A percentile compares a stretch with the other conserved stretches of the same genome.
Evolutionary conservation across 2,797 vertebrate genomes (phyloP).

Genomic region (Pampus argenteus): DNA sequence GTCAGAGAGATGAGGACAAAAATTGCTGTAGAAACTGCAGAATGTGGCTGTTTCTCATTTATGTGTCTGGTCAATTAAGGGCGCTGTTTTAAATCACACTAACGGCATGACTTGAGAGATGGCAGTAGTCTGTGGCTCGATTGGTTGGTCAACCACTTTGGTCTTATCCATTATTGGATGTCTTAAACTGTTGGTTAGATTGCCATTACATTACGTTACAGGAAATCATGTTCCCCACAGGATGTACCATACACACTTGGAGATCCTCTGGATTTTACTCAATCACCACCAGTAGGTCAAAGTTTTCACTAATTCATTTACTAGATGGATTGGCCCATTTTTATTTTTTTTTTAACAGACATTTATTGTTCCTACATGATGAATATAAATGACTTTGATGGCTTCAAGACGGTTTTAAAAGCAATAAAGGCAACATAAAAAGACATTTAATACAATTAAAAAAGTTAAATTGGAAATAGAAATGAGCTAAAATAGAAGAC

Average conservation of each 20-base stretch:
- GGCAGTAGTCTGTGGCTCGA: neutral
- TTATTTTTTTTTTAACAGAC: too few relatives aligned
- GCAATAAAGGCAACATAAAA: too few relatives aligned
- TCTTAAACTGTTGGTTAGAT: neutral
- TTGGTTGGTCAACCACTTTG: too few relatives aligned
- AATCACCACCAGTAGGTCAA: too few relatives aligned
- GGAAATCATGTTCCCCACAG: neutral
- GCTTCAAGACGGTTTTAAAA: too few relatives aligned
- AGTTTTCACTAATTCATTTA: neutral
- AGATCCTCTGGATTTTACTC: neutral
- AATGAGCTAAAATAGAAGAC: too few relatives aligned
- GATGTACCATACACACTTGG: neutral
- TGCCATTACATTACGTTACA: neutral
- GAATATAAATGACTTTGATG: too few relatives aligned
- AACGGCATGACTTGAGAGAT: neutral
- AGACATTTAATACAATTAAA: too few relatives aligned
- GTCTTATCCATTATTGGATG: neutral
- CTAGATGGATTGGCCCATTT: neutral
- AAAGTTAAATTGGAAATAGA: too few relatives aligned
- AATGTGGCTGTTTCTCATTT: conserved; percentile 20
- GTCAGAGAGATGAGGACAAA: conserved; percentile 37
- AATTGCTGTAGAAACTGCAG: neutral
- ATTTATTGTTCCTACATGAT: neutral
- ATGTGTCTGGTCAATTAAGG: neutral
- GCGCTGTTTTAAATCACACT: neutral